A percentile compares a stretch with the other conserved stretches of the same genome.
Conservation (phyloP, 2,797 vertebrate genomes). For the Gallinago stenura region DNA sequence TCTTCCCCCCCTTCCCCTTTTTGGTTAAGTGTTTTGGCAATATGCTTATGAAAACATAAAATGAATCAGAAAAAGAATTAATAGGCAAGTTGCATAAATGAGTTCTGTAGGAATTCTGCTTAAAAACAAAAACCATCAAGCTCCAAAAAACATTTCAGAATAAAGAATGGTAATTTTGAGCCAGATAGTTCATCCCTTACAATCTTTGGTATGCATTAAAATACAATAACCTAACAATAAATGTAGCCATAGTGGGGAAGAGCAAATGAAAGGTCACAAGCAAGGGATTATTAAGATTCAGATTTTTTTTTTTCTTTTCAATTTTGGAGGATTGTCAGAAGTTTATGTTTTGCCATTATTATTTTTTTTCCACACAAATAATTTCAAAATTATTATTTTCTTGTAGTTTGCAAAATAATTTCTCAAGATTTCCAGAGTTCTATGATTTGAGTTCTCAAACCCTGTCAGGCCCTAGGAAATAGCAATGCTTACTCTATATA, state of each 20-base stretch:
- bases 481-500: background rate
- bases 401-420: background rate
- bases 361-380: background rate
- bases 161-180: background rate
- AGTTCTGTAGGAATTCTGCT: background rate
- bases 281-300: background rate
- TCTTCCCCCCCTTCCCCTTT: background rate
- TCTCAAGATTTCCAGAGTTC: background rate
- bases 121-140: background rate
- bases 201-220: background rate
- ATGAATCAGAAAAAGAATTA: background rate
- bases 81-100: background rate
- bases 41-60: background rate
- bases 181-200: background rate
- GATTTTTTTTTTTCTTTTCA: background rate
- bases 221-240: background rate
- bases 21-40: background rate
- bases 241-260: background rate
- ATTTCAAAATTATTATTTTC: background rate
- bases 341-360: background rate
- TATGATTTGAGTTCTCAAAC: background rate
- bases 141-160: fast-evolving
- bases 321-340: background rate
- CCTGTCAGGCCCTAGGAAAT: background rate
- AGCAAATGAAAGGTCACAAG: background rate